These are phyloP conservation scores for Macrosoma leucophasiata DNA, from an alignment of 2,888 invertebrate genomes.

Conservation along the genomic window DNA sequence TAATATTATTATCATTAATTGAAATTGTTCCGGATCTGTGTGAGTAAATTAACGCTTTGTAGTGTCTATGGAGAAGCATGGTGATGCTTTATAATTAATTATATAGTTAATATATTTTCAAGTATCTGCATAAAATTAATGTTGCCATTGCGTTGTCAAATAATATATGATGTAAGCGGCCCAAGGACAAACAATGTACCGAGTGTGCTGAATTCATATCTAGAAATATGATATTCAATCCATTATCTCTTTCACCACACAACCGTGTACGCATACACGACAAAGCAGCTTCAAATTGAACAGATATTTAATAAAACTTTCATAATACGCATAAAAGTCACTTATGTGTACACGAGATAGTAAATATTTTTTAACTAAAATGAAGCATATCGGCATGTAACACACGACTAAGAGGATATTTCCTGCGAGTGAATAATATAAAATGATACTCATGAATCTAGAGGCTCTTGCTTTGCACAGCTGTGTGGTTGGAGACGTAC, in stretches of 20 bases:
- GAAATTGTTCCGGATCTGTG: slow-evolving; percentile 59
- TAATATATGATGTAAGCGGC: slow-evolving; percentile 44
- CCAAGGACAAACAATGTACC: slow-evolving; percentile 44
- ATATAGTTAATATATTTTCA: slow-evolving; percentile 41
- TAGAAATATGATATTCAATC: slow-evolving; percentile 46
- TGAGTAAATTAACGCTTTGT: slow-evolving; percentile 69
- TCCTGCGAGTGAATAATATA: too few relatives aligned
- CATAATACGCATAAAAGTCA: too few relatives aligned
- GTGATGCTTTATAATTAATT: slow-evolving; percentile 48
- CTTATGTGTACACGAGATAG: too few relatives aligned
- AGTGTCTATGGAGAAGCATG: slow-evolving; percentile 67
- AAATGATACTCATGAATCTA: too few relatives aligned
- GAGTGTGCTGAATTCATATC: slow-evolving; percentile 54
- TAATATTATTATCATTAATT: slow-evolving; percentile 35
- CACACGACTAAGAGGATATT: too few relatives aligned
- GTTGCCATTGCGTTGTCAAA: slow-evolving; percentile 60
- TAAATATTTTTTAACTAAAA: too few relatives aligned
- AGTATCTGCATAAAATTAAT: slow-evolving; percentile 48
- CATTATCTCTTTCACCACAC: slow-evolving; percentile 40
- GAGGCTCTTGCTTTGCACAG: slow-evolving; percentile 25
- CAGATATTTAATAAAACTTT: too few relatives aligned
- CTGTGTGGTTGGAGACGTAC: slow-evolving; percentile 36
- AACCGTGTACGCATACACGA: slow-evolving; percentile 36
- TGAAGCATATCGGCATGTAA: too few relatives aligned
- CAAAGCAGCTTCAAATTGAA: too few relatives aligned